phyloP scores from a whole-genome alignment of 2,113 vertebrate genomes.

The Mesoclemmys tuberculata region DNA sequence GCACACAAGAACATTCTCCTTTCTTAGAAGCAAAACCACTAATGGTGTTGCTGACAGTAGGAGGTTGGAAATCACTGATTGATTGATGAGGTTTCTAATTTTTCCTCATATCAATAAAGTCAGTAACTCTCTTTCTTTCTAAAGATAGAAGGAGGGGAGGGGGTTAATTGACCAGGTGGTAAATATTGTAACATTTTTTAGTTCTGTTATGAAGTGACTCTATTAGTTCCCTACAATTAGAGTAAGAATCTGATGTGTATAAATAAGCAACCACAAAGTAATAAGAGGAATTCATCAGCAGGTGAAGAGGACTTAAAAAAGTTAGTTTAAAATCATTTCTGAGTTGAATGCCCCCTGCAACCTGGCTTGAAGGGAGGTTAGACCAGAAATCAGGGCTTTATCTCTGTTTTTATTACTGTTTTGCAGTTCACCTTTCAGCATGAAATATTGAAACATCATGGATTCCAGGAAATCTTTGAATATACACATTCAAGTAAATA shows the following conservation, averaged over 20 bases:
- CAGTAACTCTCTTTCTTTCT: background rate
- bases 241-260: background rate
- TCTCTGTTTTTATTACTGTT: background rate
- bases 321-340: slow-evolving; percentile 32
- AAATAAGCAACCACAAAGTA: background rate
- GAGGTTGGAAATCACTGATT: background rate
- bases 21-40: background rate
- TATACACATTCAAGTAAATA: background rate
- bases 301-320: slow-evolving; percentile 9
- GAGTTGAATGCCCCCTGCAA: background rate
- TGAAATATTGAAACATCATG: background rate
- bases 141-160: background rate
- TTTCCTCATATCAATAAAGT: background rate
- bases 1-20: background rate
- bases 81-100: background rate
- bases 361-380: background rate
- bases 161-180: background rate
- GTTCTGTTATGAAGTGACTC: background rate
- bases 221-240: background rate
- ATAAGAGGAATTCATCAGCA: background rate
- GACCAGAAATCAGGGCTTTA: background rate
- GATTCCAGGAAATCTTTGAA: background rate
- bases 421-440: background rate
- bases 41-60: background rate
- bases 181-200: slow-evolving; percentile 29